Percentiles rank a stretch among this genome's conserved stretches.
phyloP scores from a whole-genome alignment of 1,140 invertebrate species.

The Diorhabda carinulata region DNA sequence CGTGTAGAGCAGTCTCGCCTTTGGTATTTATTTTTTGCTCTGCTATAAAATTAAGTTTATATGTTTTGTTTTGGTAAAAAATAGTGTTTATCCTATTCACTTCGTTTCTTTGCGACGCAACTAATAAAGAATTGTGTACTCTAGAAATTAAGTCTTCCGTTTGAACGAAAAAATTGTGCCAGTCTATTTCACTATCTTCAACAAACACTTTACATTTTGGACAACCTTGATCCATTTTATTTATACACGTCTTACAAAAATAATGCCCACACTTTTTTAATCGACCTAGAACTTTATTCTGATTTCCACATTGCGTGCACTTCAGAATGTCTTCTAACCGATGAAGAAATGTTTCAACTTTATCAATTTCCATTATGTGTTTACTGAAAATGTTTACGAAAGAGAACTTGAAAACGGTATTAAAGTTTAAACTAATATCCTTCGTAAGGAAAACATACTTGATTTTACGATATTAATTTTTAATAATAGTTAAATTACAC shows the following conservation, averaged over 20 bases:
- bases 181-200: conserved; percentile 18
- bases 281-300: conserved; percentile 19
- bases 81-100: conserved; percentile 15
- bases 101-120: not conserved
- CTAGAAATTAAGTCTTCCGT: conserved; percentile 18
- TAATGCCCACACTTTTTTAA: conserved; percentile 31
- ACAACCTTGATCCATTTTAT: conserved; percentile 17
- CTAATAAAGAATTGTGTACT: conserved; percentile 13
- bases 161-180: conserved; percentile 21
- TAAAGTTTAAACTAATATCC: too few relatives aligned
- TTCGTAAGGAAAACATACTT: too few relatives aligned
- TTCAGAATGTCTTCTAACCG: conserved; percentile 14
- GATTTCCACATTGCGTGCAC: conserved; percentile 19
- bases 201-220: conserved; percentile 27
- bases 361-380: conserved; percentile 9
- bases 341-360: conserved; percentile 2
- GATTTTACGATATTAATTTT: too few relatives aligned
- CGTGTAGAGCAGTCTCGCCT: conserved; percentile 58
- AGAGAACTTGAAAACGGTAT: too few relatives aligned
- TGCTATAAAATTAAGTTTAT: conserved; percentile 22
- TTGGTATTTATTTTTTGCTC: conserved; percentile 48
- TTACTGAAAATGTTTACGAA: too few relatives aligned
- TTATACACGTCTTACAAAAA: conserved; percentile 25
- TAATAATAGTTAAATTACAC: too few relatives aligned
- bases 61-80: conserved; percentile 20